Evolutionary conservation across 2,113 vertebrate species (phyloP).

Genomic region (Phaethornis superciliosus): DNA sequence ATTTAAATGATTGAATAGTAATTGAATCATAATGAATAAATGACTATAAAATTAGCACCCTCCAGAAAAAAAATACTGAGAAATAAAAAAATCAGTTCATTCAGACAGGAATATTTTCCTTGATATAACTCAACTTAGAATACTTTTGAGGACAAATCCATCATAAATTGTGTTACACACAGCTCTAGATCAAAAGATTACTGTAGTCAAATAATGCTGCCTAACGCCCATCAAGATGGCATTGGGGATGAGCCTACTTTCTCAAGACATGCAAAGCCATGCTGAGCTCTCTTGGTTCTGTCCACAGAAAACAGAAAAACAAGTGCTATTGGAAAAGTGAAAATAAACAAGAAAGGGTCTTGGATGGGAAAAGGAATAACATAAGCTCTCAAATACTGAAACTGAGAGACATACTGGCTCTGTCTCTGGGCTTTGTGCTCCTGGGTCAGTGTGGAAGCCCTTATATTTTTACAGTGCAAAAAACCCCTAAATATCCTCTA

Average conservation of each 20-base stretch:
- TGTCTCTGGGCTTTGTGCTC: background rate
- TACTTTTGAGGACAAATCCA: background rate
- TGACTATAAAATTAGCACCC: background rate
- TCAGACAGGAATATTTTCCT: background rate
- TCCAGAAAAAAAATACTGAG: background rate
- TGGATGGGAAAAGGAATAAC: background rate
- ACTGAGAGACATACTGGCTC: background rate
- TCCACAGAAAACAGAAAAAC: background rate
- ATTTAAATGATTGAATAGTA: background rate
- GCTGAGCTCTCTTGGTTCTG: background rate
- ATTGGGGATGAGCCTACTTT: background rate
- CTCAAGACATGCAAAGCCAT: background rate
- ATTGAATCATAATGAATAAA: background rate
- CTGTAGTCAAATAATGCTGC: background rate
- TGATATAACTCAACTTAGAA: background rate
- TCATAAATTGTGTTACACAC: background rate
- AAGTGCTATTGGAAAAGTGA: background rate
- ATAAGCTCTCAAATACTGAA: background rate
- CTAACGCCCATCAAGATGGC: background rate
- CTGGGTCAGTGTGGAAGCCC: background rate
- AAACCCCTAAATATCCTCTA: background rate
- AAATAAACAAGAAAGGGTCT: background rate
- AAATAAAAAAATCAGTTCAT: background rate
- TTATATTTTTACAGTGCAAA: slow-evolving; percentile 5
- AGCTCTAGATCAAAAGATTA: background rate